Conservation (phyloP, 2,797 vertebrate species). For the Pangasius macronema region DNA sequence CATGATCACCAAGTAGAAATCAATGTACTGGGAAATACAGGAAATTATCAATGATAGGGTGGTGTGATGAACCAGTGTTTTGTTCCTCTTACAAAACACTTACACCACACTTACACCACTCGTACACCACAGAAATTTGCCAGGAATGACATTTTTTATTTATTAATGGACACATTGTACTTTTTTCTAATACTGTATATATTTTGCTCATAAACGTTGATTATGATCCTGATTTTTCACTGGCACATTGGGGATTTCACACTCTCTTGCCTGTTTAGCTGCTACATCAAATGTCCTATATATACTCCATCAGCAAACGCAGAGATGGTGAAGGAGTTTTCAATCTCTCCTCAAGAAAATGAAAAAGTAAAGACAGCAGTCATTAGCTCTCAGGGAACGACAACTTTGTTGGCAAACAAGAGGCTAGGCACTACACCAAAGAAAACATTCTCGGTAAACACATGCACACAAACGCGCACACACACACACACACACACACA, state of each 20-base stretch:
- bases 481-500: background rate
- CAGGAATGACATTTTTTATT: background rate
- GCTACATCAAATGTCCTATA: background rate
- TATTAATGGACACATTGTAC: background rate
- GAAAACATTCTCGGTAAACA: conserved; percentile 17
- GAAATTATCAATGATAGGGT: background rate
- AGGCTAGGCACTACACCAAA: conserved; percentile 10
- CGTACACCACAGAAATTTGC: background rate
- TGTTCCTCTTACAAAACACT: too few species aligned
- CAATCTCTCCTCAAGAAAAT: background rate
- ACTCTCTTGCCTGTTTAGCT: background rate
- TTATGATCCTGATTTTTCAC: background rate
- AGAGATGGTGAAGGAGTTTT: background rate
- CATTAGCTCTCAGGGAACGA: background rate
- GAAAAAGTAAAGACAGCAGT: background rate
- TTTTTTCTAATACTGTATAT: background rate
- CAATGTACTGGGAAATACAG: background rate
- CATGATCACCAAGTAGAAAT: background rate
- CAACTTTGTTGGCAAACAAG: conserved; percentile 6
- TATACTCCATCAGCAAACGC: background rate
- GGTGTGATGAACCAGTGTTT: background rate
- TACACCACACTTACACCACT: too few species aligned
- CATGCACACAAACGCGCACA: background rate
- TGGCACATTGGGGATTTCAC: background rate
- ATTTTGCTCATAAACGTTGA: background rate